Conservation (phyloP, 2,113 vertebrate species). For the Pantherophis guttatus region DNA sequence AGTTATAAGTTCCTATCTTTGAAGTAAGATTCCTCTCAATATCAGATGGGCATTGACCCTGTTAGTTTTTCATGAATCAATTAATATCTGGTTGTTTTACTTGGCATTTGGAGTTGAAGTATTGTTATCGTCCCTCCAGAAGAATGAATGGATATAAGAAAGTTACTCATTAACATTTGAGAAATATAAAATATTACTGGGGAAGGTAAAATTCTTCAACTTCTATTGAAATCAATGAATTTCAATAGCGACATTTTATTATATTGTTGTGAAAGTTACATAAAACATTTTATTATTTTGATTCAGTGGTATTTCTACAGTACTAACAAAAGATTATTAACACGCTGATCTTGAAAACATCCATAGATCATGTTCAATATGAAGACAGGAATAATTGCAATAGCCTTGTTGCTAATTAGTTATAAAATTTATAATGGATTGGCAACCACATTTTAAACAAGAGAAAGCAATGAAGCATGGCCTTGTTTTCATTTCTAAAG, state of each 20-base stretch:
- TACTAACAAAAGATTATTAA: not conserved
- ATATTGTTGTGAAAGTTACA: not conserved
- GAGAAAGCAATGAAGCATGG: not conserved
- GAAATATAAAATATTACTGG: not conserved
- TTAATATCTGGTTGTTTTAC: not conserved
- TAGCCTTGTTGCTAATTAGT: not conserved
- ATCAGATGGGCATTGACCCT: not conserved
- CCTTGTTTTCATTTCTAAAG: not conserved
- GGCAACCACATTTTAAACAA: not conserved
- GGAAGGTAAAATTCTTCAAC: not conserved
- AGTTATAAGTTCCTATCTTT: not conserved
- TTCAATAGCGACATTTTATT: not conserved
- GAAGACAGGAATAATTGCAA: not conserved
- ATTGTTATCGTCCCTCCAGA: not conserved
- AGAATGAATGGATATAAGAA: not conserved
- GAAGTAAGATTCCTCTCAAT: not conserved
- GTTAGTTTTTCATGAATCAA: not conserved
- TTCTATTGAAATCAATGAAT: not conserved
- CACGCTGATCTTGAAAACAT: not conserved
- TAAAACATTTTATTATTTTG: not conserved
- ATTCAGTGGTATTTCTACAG: not conserved
- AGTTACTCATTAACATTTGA: not conserved
- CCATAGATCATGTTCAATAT: not conserved
- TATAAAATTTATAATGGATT: not conserved
- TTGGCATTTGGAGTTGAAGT: not conserved